phyloP scores from a whole-genome alignment of 2,113 vertebrate species.

The Bubo bubo region DNA sequence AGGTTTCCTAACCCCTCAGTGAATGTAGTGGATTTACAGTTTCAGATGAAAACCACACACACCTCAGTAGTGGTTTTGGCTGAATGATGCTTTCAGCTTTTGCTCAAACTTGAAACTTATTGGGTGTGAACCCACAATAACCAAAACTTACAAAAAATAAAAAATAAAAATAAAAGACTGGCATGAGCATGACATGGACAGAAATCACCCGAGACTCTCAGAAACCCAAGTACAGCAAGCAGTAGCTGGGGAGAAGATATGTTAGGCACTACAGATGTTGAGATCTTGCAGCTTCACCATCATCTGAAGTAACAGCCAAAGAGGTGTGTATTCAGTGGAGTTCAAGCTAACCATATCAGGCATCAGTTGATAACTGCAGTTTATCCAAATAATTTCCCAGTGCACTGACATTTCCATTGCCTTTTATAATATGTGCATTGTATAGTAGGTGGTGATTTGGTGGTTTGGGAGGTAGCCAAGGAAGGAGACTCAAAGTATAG shows the following conservation, averaged over 20 bases:
- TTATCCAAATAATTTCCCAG: not conserved
- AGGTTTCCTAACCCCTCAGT: slow-evolving; percentile 14
- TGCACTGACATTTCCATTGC: not conserved
- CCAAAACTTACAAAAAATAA: not conserved
- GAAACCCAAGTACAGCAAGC: not conserved
- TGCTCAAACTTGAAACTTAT: slow-evolving; percentile 15
- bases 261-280: not conserved
- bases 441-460: slow-evolving; percentile 55
- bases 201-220: not conserved
- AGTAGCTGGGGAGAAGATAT: not conserved
- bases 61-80: slow-evolving; percentile 29
- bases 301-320: not conserved
- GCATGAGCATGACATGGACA: not conserved
- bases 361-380: not conserved
- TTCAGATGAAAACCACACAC: slow-evolving; percentile 37
- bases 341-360: not conserved
- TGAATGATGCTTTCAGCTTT: slow-evolving; percentile 24
- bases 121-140: not conserved
- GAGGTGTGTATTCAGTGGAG: not conserved
- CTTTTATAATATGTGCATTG: slow-evolving; percentile 27
- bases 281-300: not conserved
- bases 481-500: slow-evolving; percentile 2
- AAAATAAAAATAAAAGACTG: too few relatives aligned
- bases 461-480: slow-evolving; percentile 57
- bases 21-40: slow-evolving; percentile 5